A percentile compares a stretch with the other conserved stretches of the same genome.
These are phyloP conservation scores for Pachyrhynchus sulphureomaculatus DNA, from an alignment of 1,140 invertebrate species.

Conservation along the genomic window DNA sequence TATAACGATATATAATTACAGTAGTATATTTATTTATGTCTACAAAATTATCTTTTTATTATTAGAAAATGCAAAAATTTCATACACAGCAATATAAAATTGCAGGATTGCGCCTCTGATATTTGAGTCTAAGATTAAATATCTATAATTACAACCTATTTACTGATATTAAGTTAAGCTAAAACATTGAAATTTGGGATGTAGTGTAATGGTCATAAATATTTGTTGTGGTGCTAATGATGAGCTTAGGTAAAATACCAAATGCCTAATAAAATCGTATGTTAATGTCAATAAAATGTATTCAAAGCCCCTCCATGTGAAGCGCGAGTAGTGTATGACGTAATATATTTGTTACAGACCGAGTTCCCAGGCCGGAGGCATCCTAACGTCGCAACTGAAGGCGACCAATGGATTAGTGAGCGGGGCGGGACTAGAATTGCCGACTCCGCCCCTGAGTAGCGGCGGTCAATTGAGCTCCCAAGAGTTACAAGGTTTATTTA, in stretches of 20 bases:
- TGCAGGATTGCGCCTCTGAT: no score
- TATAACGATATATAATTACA: no score
- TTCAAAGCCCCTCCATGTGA: conserved; percentile 25
- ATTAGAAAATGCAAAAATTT: no score
- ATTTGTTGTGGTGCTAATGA: not conserved
- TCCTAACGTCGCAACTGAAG: conserved; percentile 54
- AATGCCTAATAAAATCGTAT: conserved; percentile 5
- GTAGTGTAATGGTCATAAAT: not conserved
- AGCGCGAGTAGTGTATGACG: conserved; percentile 34
- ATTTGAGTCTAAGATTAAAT: no score
- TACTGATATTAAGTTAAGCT: no score
- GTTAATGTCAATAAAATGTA: conserved; percentile 10
- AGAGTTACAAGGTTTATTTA: conserved; percentile 64
- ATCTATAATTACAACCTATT: no score
- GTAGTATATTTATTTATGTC: no score
- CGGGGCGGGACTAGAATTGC: conserved; percentile 55
- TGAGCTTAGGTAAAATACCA: not conserved
- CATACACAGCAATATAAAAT: no score
- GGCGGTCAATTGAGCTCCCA: conserved; percentile 46
- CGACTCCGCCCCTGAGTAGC: conserved; percentile 55
- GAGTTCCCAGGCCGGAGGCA: conserved; percentile 50
- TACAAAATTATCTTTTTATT: no score
- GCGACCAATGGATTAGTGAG: conserved; percentile 60
- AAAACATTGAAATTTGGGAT: not conserved
- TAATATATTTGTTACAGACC: conserved; percentile 50